phyloP scores from a whole-genome alignment of 2,888 invertebrate genomes.

The Rhimphoctona megacephalus region DNA sequence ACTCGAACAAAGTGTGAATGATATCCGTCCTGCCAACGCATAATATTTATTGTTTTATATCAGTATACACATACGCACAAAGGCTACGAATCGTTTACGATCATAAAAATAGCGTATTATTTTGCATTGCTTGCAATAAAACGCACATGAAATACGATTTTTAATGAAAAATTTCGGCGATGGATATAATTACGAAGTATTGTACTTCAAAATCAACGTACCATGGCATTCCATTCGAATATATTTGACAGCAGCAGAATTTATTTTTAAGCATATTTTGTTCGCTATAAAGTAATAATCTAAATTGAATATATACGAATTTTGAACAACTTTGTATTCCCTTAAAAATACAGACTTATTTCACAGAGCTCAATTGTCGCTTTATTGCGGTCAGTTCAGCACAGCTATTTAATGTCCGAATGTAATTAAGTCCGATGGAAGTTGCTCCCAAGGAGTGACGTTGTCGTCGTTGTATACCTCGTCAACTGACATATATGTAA shows the following conservation, averaged over 20 bases:
- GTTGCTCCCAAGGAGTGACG: constrained; percentile 14
- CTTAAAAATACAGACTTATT: neutral
- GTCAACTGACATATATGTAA: constrained; percentile 23
- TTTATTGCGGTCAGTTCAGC: neutral
- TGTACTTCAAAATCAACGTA: no score
- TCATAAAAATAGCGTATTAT: neutral
- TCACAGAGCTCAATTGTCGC: neutral
- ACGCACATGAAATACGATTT: neutral
- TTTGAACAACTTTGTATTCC: neutral
- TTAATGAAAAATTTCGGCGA: no score
- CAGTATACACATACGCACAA: neutral
- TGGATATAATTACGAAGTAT: no score
- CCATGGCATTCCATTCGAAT: no score
- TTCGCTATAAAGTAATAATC: neutral
- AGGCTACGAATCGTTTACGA: neutral
- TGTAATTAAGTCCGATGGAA: constrained; percentile 46
- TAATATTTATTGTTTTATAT: neutral
- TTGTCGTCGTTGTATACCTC: constrained; percentile 18
- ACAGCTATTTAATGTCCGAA: constrained; percentile 40
- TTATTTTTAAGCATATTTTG: neutral
- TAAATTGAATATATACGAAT: neutral
- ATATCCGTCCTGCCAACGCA: constrained; percentile 55
- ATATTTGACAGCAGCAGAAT: no score
- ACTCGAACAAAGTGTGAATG: constrained; percentile 60
- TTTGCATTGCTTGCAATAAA: neutral